Conservation (phyloP, 2,888 invertebrate species). For the Sympetrum striolatum region DNA sequence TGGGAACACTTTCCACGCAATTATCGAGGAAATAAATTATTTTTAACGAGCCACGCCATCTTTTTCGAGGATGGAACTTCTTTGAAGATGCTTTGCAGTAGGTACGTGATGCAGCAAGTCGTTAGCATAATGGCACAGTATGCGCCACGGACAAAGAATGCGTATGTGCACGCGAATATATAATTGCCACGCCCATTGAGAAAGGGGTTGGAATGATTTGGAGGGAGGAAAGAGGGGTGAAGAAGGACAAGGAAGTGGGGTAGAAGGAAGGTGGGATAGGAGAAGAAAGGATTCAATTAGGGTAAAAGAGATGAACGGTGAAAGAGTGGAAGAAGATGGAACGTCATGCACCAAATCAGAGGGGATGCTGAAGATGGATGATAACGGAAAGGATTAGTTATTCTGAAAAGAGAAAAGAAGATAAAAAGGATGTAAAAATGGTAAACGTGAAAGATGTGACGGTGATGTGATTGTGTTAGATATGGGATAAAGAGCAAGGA, state of each 20-base stretch:
- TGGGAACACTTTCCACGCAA: no score
- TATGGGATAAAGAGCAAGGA: no score
- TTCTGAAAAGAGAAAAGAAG: no score
- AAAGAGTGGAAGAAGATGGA: not conserved
- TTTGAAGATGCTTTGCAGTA: not conserved
- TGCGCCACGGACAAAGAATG: not conserved
- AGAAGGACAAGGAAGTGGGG: not conserved
- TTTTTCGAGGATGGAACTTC: not conserved
- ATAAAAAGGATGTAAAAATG: no score
- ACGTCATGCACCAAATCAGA: not conserved
- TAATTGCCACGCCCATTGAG: conserved; percentile 11
- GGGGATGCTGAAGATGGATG: no score
- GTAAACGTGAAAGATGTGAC: no score
- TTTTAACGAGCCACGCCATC: not conserved
- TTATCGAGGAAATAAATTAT: no score
- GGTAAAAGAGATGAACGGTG: not conserved
- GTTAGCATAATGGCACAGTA: not conserved
- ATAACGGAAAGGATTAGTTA: no score
- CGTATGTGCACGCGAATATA: conserved; percentile 14
- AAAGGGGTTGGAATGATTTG: not conserved
- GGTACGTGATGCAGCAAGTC: not conserved
- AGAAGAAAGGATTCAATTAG: not conserved
- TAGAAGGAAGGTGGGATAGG: no score
- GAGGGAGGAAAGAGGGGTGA: not conserved
- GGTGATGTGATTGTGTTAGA: no score